Evolutionary conservation across 2,113 vertebrate species (phyloP), one percentile per base, ranked within the genome.

Genomic region (Oreocharis arfaki): DNA sequence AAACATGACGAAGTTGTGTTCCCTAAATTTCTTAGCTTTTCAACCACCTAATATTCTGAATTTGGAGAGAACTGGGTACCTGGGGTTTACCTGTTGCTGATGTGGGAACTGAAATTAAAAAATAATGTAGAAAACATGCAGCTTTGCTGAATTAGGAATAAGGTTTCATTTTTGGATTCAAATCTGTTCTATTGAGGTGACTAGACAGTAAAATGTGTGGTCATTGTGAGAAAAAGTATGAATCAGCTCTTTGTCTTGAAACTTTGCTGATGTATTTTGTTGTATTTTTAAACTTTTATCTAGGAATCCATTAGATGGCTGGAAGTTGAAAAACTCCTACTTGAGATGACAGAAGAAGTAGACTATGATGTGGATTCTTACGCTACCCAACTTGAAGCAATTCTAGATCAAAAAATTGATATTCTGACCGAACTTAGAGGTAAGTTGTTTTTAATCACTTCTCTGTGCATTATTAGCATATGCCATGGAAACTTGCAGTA

Each of bases 341-440:
- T 99, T 85, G 99, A 99, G 80, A 99, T 99, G 99, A 99, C 99
- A 7, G 99, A 99, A 98, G 99, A 99, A 98, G 99, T 99, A 20
- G 99, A 99, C 94, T 99, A 99, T 63, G 99, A 99, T 83, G 99
- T 99, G 16, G 99, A 99, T 89, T 98, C 99, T 9, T 99, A 99
- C 0, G 99, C 99, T 63, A 99, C 99, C 41, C 99, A 99, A 77
- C 99, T 99, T 52, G 99, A 99, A 97, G 99, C 99, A 89, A 99
- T 99, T 97, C 97, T 99, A 95, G 99, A 99, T 59, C 99, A 99
- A 97, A 99, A 99, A 98, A 99, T 99, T 80, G 99, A 99, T 78
- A 99, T 99, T 94, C 98, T 99, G 82, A 99, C 98, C 0, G 99
- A 99, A 98, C 98, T 99, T 60, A 97, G 99, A 98, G 99, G 99